phyloP scores from a whole-genome alignment of 2,113 vertebrate species.

The Henicopernis longicauda region DNA sequence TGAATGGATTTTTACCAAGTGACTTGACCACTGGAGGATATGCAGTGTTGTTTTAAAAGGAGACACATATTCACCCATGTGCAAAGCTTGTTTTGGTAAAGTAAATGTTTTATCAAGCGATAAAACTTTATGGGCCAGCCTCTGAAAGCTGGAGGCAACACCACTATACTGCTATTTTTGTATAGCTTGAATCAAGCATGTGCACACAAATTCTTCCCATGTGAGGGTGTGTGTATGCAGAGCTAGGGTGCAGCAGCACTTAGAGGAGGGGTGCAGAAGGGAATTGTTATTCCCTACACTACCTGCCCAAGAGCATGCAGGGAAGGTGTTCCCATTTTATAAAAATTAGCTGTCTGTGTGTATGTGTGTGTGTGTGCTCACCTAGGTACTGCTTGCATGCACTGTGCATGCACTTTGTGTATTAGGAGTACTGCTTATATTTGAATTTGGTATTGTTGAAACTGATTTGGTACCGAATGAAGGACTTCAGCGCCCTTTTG shows the following conservation, averaged over 20 bases:
- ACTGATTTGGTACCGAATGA: neutral
- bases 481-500: neutral
- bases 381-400: neutral
- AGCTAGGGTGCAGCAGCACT: neutral
- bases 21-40: neutral
- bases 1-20: neutral
- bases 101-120: neutral
- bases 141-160: neutral
- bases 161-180: neutral
- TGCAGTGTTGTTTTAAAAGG: neutral
- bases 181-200: neutral
- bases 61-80: neutral
- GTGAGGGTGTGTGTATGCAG: neutral
- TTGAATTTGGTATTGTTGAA: neutral
- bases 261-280: neutral
- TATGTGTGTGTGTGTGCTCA: rapidly evolving
- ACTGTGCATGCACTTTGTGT: neutral
- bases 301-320: neutral
- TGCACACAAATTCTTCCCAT: neutral
- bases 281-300: neutral
- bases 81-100: neutral
- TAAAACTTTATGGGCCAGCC: neutral
- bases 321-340: neutral
- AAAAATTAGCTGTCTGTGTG: neutral
- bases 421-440: neutral